phyloP scores from a whole-genome alignment of 2,113 vertebrate species.

The Anguilla rostrata region DNA sequence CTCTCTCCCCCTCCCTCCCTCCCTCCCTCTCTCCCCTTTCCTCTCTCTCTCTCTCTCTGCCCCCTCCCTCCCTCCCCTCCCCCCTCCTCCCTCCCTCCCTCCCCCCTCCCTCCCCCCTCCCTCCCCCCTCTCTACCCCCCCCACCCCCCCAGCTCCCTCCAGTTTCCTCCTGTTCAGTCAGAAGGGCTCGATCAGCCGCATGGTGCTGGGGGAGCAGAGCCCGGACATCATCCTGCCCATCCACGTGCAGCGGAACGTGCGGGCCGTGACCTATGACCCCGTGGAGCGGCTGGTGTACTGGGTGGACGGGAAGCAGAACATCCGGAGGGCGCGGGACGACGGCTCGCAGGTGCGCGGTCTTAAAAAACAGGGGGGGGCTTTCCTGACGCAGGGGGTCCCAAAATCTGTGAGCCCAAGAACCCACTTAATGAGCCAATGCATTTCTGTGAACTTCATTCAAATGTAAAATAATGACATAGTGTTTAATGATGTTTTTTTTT shows the following conservation, averaged over 20 bases:
- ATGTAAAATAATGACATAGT: no score
- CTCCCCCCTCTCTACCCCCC: slow-evolving; percentile 58
- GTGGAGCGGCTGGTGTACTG: slow-evolving; percentile 87
- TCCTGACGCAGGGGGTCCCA: no score
- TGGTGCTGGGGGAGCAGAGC: slow-evolving; percentile 90
- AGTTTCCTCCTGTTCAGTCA: slow-evolving; percentile 93
- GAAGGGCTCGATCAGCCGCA: slow-evolving; percentile 88
- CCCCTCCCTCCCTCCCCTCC: no score
- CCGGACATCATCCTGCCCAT: slow-evolving; percentile 91
- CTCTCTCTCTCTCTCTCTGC: no score
- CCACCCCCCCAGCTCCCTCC: slow-evolving; percentile 74
- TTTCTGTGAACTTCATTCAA: no score
- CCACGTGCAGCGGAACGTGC: slow-evolving; percentile 82
- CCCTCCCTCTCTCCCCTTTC: no score
- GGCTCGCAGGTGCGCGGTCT: slow-evolving; percentile 79
- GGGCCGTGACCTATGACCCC: slow-evolving; percentile 86
- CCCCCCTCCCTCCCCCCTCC: background rate
- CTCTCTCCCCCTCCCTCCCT: no score
- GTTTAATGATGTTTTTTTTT: no score
- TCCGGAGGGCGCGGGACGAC: slow-evolving; percentile 84
- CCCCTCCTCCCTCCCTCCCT: background rate
- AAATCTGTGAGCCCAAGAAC: no score
- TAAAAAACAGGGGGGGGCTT: no score
- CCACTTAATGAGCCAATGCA: no score
- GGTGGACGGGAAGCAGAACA: slow-evolving; percentile 91